These are phyloP conservation scores for Pseudococcus viburni DNA, from an alignment of 2,888 invertebrate species.

Conservation along the genomic window DNA sequence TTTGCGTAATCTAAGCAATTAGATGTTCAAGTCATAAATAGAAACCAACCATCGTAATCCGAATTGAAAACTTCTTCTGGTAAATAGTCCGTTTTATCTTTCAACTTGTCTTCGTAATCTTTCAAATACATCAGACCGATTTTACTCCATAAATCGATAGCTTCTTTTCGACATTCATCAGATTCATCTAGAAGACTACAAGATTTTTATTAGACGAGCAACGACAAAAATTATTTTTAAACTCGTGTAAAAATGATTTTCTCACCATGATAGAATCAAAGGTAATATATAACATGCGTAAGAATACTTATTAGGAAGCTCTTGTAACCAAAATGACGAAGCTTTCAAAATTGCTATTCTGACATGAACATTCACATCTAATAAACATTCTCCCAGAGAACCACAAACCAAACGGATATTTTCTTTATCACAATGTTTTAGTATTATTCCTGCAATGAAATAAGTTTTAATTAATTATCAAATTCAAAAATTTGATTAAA, in stretches of 20 bases:
- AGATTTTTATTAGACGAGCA: background rate
- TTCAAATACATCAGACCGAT: conserved; percentile 84
- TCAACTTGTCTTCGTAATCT: conserved; percentile 90
- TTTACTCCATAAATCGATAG: conserved; percentile 79
- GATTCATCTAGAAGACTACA: conserved; percentile 84
- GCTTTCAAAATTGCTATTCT: conserved; percentile 83
- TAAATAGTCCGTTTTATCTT: conserved; percentile 85
- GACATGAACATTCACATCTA: conserved; percentile 87
- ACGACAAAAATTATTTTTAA: background rate
- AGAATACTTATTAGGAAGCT: conserved; percentile 88
- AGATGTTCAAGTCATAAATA: conserved; percentile 53
- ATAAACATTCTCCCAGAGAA: conserved; percentile 88
- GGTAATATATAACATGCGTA: conserved; percentile 90
- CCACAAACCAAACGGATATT: conserved; percentile 81
- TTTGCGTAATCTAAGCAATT: background rate
- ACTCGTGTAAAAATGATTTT: background rate
- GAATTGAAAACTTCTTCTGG: conserved; percentile 80
- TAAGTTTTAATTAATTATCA: background rate
- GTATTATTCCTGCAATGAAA: conserved; percentile 72
- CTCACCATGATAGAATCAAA: conserved; percentile 78
- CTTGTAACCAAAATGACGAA: conserved; percentile 84
- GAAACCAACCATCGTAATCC: conserved; percentile 73
- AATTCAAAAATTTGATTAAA: conserved; percentile 55
- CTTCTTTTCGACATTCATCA: conserved; percentile 79
- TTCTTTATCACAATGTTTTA: conserved; percentile 81